Conservation (phyloP, 2,888 invertebrate species). For the Melipona bicolor region DNA sequence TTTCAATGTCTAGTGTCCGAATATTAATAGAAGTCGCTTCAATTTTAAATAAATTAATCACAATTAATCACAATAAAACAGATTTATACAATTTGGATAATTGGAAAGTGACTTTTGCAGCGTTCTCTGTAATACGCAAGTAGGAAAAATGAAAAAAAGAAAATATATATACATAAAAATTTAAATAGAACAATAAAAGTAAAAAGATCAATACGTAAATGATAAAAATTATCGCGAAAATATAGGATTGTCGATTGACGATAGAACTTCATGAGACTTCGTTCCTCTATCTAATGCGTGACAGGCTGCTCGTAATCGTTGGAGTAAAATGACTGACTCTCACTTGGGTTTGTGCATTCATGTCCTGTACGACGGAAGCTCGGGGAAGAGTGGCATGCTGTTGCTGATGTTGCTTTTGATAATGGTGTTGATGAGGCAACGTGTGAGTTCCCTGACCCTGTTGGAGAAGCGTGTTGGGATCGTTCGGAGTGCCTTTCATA, state of each 20-base stretch:
- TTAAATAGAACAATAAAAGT: background rate
- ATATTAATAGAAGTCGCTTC: too few species aligned
- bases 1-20: too few species aligned
- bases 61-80: too few species aligned
- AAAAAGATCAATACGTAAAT: too few species aligned
- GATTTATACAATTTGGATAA: too few species aligned
- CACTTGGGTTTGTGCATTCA: slow-evolving; percentile 85
- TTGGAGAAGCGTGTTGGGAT: slow-evolving; percentile 84
- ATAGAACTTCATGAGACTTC: background rate
- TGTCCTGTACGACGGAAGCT: slow-evolving; percentile 85
- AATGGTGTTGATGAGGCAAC: slow-evolving; percentile 83
- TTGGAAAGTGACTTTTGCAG: too few species aligned
- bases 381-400: slow-evolving; percentile 86
- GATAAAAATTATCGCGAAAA: too few species aligned
- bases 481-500: slow-evolving; percentile 87
- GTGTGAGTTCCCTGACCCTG: slow-evolving; percentile 81
- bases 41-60: too few species aligned
- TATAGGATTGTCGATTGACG: background rate
- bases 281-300: background rate
- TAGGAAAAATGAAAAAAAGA: too few species aligned
- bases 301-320: slow-evolving; percentile 4
- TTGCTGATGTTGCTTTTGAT: slow-evolving; percentile 83
- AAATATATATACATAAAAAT: background rate
- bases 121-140: too few species aligned
- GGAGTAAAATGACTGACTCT: slow-evolving; percentile 57